Evolutionary conservation across 2,888 invertebrate genomes (phyloP), one percentile per base, ranked within the genome.

Genomic region (Cerastis leucographa): DNA sequence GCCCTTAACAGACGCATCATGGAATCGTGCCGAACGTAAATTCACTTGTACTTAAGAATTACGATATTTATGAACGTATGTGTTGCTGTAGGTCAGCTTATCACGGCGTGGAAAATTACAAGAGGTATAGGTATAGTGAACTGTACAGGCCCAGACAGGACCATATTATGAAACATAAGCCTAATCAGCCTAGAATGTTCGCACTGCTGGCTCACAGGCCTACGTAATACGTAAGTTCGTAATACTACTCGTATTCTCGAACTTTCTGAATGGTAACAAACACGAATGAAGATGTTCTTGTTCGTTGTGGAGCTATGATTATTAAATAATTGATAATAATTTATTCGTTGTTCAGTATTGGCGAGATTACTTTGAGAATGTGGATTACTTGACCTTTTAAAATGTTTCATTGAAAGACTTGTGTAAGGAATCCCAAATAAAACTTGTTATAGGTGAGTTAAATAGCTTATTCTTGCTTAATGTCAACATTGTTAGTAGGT

Each of bases 1-100:
- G 35, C 35, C 35, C 35, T 35, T 35, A 86, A 67, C 76, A 71
- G 64, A 62, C 51, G 74, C 69, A 85, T 77, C 70, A 51, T 83
- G 79, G 76, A 88, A 77, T 79, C 66, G 71, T 80, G 78, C 74
- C 76, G 76, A 86, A 81, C 80, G 73, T 78, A 73, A 78, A 80
- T 77, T 76, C 73, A 85, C 65, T 73, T 62, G 67, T 74, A 59
- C 46, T 65, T 25, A 76, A 44, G 40, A 80, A 65, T 80, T 80
- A 80, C 44, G 62, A 49, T 40, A 71, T 29, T 64, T 40, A n/a
- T 76, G 64, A 62, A 66, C 25, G 62, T 61, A 59, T 64, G 70
- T 56, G 65, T 68, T 61, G 35, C 25, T 49, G 44, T 79, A 61
- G 66, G 44, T 71, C 56, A 64, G 56, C 35, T 81, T 84, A 81